A percentile compares a stretch with the other conserved stretches of the same genome.
These are phyloP conservation scores for Squalus acanthias DNA, from an alignment of 2,797 vertebrate species.

Conservation along the genomic window DNA sequence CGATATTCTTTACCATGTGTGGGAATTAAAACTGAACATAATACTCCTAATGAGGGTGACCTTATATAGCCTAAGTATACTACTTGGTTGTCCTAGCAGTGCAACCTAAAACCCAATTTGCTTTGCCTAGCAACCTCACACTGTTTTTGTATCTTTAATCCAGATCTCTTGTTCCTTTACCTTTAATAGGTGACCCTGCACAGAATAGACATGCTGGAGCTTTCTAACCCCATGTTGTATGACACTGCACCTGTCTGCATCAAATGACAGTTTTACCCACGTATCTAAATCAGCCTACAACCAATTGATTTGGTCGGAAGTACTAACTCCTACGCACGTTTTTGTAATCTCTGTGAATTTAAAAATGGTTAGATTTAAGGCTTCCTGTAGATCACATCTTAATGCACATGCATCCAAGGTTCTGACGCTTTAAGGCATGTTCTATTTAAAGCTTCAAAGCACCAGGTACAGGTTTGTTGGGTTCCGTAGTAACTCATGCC, in stretches of 20 bases:
- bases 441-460: neutral
- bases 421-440: neutral
- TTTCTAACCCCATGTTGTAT: neutral
- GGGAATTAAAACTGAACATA: neutral
- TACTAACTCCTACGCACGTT: neutral
- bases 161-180: neutral
- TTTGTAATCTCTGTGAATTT: neutral
- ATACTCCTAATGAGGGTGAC: neutral
- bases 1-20: neutral
- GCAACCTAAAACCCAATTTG: neutral
- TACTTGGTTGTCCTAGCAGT: neutral
- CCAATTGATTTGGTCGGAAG: neutral
- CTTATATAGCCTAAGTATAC: neutral
- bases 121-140: neutral
- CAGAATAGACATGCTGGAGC: neutral
- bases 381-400: neutral
- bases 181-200: neutral
- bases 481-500: no score
- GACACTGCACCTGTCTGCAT: neutral
- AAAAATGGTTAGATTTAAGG: neutral
- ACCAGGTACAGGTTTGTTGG: neutral
- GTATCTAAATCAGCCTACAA: neutral
- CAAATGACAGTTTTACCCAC: neutral
- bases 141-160: neutral
- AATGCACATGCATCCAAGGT: neutral